Conservation (phyloP, 2,113 vertebrate species). For the Pluvianellus socialis region DNA sequence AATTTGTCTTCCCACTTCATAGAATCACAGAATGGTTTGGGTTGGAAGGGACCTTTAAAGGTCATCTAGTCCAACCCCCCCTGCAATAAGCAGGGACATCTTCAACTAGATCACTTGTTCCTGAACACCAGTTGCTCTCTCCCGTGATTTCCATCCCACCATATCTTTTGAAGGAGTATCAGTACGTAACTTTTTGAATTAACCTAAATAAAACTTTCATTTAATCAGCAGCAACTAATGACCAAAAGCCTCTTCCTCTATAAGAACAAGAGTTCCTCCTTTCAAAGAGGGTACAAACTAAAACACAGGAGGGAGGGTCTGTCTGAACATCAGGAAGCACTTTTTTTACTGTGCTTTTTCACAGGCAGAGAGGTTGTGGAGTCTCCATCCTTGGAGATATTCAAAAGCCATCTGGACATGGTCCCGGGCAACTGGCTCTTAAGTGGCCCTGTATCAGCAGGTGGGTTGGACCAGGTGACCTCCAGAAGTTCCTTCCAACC, state of each 20-base stretch:
- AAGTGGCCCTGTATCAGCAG: neutral
- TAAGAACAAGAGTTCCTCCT: neutral
- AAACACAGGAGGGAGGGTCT: neutral
- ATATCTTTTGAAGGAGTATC: neutral
- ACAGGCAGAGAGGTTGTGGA: neutral
- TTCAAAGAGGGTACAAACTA: neutral
- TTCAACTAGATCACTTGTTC: neutral
- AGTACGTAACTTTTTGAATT: neutral
- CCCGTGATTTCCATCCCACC: neutral
- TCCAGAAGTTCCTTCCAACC: neutral
- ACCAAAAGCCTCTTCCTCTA: neutral
- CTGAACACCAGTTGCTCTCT: neutral
- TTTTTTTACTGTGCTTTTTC: neutral
- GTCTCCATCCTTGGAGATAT: neutral
- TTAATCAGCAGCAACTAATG: neutral
- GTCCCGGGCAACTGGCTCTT: neutral
- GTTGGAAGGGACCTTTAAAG: neutral
- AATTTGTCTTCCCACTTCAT: neutral
- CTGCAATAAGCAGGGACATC: neutral
- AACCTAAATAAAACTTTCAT: neutral
- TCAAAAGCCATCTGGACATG: neutral
- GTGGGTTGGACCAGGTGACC: neutral
- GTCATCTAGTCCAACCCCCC: neutral
- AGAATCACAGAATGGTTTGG: neutral
- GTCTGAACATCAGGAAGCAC: neutral